Conservation (phyloP, 2,888 invertebrate species). For the Drosophila longiperda region DNA sequence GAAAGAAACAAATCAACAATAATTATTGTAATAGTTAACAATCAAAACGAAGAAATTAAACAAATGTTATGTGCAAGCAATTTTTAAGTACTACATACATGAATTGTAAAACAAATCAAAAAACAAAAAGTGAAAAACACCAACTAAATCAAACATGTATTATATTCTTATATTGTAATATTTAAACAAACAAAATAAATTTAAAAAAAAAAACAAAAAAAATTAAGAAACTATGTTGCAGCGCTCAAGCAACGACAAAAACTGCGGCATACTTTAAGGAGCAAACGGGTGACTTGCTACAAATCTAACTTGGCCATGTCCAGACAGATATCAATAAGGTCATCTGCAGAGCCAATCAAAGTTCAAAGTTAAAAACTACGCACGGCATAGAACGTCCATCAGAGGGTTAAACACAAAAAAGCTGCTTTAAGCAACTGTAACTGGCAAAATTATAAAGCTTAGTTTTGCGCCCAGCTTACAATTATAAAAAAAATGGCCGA, state of each 20-base stretch:
- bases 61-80: slow-evolving; percentile 51
- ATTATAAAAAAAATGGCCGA: slow-evolving; percentile 23
- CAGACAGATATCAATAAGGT: not conserved
- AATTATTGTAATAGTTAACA: slow-evolving; percentile 19
- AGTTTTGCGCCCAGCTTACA: slow-evolving; percentile 3
- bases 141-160: slow-evolving; percentile 70
- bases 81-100: slow-evolving; percentile 32
- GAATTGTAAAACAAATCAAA: slow-evolving; percentile 32
- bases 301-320: not conserved
- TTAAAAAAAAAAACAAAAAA: slow-evolving; percentile 16
- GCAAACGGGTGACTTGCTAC: not conserved
- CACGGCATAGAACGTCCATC: not conserved
- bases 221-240: not conserved
- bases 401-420: slow-evolving; percentile 6
- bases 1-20: slow-evolving; percentile 33
- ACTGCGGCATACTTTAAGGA: not conserved
- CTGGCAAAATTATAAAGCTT: slow-evolving; percentile 1
- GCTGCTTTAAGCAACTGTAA: slow-evolving; percentile 19
- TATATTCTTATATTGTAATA: slow-evolving; percentile 70
- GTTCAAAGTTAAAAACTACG: not conserved
- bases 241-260: not conserved
- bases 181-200: slow-evolving; percentile 42
- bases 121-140: slow-evolving; percentile 36
- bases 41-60: not conserved
- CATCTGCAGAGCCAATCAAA: not conserved